Base-by-base conservation (phyloP, 1,140 invertebrate species). In the Psilanteris sp. region DNA sequence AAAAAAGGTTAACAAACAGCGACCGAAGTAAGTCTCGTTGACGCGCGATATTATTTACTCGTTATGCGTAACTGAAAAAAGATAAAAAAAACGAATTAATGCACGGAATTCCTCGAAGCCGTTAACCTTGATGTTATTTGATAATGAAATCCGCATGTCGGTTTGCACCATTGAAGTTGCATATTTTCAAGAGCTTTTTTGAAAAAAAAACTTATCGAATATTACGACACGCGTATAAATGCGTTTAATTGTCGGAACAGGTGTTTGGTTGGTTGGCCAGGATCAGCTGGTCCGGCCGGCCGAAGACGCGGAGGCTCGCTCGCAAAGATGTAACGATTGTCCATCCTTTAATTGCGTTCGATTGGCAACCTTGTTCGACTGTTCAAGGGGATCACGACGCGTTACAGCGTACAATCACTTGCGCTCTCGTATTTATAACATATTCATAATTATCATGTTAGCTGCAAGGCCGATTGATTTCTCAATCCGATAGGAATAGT, bases 391-490 rank as follows among this genome's bases (percentile, higher is more conserved):
- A 81, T 54, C 59, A 61, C 44, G 14, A 8, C 46, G 43, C 43
- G 20, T 54, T 41, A 34, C 44, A 72, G 62, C 75, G 78, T 79
- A 81, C 81, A 83, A 83, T 81, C 81, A 79, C 72, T 62, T 14
- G 62, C 75, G 66, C 52, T 78, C 61, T 77, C 80, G 85, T 87
- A 85, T 86, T 84, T 85, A 85, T 86, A 87, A 87, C 77, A 84
- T 85, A 87, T 86, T 87, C 82, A 83, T 86, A 87, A 86, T 88
- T 87, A 85, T 85, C 80, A 83, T 81, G 81, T 80, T 72, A 70
- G 78, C 79, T 57, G 78, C 83, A 85, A 87, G 84, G 81, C 72
- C 82, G 80, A 82, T 82, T 76, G 73, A 82, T 85, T 88, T 83
- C 84, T 83, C 81, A 87, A 81, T 79, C 67, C 73, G 75, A 78